Percentiles rank a stretch among this genome's conserved stretches.
phyloP scores from a whole-genome alignment of 2,797 vertebrate species.

The Simalia tracyae region DNA sequence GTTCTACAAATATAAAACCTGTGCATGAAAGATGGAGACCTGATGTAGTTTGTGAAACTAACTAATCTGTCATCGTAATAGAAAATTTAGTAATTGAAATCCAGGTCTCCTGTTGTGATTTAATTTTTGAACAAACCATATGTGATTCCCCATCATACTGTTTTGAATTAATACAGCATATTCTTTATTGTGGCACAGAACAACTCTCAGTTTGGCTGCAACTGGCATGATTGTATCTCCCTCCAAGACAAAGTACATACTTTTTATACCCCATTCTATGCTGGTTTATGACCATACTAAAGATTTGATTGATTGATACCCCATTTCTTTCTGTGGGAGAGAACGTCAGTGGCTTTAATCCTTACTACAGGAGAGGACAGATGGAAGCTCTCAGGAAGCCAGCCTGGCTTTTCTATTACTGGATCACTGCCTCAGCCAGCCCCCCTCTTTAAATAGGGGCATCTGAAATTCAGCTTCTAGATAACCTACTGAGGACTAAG shows the following conservation, averaged over 20 bases:
- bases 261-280: not conserved
- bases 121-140: not conserved
- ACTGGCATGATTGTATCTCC: not conserved
- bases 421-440: not conserved
- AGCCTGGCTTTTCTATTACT: not conserved
- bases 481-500: not conserved
- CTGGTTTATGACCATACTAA: not conserved
- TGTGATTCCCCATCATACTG: not conserved
- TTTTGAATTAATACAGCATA: slow-evolving; percentile 20
- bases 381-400: not conserved
- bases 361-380: not conserved
- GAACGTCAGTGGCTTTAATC: not conserved
- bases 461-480: not conserved
- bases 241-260: not conserved
- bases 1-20: not conserved
- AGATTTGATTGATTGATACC: not conserved
- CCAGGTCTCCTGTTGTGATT: not conserved
- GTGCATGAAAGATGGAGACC: not conserved
- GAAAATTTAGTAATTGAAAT: not conserved
- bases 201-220: not conserved
- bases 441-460: not conserved
- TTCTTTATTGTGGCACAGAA: not conserved
- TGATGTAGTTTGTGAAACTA: not conserved
- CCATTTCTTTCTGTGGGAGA: not conserved
- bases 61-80: not conserved